phyloP scores from a whole-genome alignment of 2,888 invertebrate genomes.

The Rapana venosa region DNA sequence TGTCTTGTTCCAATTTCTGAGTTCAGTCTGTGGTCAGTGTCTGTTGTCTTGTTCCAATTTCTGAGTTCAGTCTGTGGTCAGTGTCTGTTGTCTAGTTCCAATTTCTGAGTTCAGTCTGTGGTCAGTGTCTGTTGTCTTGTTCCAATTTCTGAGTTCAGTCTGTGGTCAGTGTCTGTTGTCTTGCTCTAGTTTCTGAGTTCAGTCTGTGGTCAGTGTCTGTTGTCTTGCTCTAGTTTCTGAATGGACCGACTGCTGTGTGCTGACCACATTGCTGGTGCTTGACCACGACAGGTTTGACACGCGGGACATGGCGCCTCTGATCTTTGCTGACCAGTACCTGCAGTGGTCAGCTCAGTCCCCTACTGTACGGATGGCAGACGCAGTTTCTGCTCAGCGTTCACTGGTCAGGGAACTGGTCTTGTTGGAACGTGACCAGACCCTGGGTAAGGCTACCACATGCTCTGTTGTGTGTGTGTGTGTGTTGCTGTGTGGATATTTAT shows the following conservation, averaged over 20 bases:
- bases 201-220: not conserved
- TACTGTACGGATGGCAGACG: conserved; percentile 84
- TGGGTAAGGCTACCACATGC: too few species aligned
- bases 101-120: too few species aligned
- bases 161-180: not conserved
- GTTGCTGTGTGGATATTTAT: too few species aligned
- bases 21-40: too few species aligned
- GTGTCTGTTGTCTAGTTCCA: too few species aligned
- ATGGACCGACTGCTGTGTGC: conserved; percentile 54
- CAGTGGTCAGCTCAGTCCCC: conserved; percentile 85
- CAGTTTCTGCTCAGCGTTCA: conserved; percentile 45
- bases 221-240: not conserved
- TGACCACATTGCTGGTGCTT: not conserved
- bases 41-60: too few species aligned
- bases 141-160: too few species aligned
- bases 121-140: too few species aligned
- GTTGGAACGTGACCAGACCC: conserved; percentile 65
- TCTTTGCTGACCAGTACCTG: conserved; percentile 87
- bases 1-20: too few species aligned
- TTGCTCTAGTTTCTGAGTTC: not conserved
- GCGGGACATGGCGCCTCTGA: conserved; percentile 83
- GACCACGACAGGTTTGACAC: conserved; percentile 83
- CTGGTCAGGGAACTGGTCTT: conserved; percentile 54
- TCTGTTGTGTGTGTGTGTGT: too few species aligned
- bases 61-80: too few species aligned